Evolutionary conservation across 2,888 invertebrate genomes (phyloP).

Genomic region (Mayetiola destructor): DNA sequence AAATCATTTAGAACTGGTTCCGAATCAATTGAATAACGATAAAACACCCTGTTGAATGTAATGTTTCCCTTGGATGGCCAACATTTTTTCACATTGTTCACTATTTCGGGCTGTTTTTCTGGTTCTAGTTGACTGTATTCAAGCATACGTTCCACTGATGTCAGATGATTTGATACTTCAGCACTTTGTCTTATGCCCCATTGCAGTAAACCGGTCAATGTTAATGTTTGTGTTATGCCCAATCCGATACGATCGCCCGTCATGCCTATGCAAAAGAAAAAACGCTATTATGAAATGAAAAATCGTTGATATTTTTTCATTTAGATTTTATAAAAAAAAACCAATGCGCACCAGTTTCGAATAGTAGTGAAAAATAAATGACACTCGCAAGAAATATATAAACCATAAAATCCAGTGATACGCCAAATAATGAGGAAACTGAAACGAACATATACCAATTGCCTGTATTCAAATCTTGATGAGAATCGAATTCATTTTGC

Average conservation of each 20-base stretch:
- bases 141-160: slow-evolving; percentile 56
- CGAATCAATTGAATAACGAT: slow-evolving; percentile 63
- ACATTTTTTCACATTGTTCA: slow-evolving; percentile 14
- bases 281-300: not conserved
- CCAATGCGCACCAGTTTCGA: not conserved
- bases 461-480: slow-evolving; percentile 48
- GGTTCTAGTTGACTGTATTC: slow-evolving; percentile 41
- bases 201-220: slow-evolving; percentile 40
- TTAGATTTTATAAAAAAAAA: not conserved
- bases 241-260: slow-evolving; percentile 38
- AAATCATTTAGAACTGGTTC: slow-evolving; percentile 67
- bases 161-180: slow-evolving; percentile 50
- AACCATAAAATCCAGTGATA: slow-evolving; percentile 1
- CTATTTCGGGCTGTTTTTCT: slow-evolving; percentile 34
- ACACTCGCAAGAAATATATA: not conserved
- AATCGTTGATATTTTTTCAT: not conserved
- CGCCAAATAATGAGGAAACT: not conserved
- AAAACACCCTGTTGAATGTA: slow-evolving; percentile 36
- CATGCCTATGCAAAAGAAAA: slow-evolving; percentile 14
- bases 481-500: slow-evolving; percentile 39
- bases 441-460: slow-evolving; percentile 45
- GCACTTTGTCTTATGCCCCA: slow-evolving; percentile 54
- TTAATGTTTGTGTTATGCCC: slow-evolving; percentile 39
- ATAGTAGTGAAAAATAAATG: not conserved
- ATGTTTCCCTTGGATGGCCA: slow-evolving; percentile 42